Conservation (phyloP, 2,797 vertebrate genomes). For the Cyclura pinguis region DNA sequence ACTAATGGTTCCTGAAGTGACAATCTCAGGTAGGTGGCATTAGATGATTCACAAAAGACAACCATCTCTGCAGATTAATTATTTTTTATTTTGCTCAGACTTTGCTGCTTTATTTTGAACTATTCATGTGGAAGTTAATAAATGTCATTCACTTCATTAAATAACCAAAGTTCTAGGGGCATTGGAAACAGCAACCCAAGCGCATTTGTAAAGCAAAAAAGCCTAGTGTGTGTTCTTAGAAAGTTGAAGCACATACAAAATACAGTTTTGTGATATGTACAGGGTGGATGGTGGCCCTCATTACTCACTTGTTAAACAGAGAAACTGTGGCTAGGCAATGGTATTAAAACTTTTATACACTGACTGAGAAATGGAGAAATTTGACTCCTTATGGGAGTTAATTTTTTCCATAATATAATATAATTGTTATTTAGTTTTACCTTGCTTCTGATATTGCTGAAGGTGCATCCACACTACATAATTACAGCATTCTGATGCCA, state of each 20-base stretch:
- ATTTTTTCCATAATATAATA: not conserved
- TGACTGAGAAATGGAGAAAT: not conserved
- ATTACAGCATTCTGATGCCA: too few species aligned
- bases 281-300: not conserved
- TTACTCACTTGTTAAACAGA: not conserved
- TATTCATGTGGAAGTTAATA: conserved; percentile 72
- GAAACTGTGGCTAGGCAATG: not conserved
- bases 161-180: conserved; percentile 64
- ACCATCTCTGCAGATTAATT: conserved; percentile 76
- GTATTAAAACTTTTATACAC: not conserved
- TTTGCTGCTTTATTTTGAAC: conserved; percentile 73
- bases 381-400: not conserved
- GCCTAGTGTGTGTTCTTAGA: conserved; percentile 2
- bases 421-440: not conserved
- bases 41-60: conserved; percentile 76
- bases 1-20: conserved; percentile 65
- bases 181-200: conserved; percentile 65
- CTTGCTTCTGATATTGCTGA: not conserved
- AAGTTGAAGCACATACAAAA: conserved; percentile 21
- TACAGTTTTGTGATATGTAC: conserved; percentile 1
- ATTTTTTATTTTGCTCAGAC: conserved; percentile 74
- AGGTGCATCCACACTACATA: too few species aligned
- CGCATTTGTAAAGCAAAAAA: conserved; percentile 29
- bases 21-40: conserved; percentile 71
- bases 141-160: conserved; percentile 81